Conservation (phyloP, 2,888 invertebrate genomes). For the Sisyra nigra region DNA sequence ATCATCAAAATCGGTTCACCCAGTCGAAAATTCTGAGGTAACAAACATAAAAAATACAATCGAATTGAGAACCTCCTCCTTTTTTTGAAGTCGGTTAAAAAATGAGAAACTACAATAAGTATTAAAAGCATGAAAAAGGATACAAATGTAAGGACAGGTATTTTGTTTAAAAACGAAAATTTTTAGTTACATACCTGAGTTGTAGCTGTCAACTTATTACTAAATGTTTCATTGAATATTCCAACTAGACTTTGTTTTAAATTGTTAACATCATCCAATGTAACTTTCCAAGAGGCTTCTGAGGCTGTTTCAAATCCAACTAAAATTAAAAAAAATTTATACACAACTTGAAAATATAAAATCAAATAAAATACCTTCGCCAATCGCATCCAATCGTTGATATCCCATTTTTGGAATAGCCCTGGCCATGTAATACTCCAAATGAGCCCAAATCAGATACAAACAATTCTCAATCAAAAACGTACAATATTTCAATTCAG, state of each 20-base stretch:
- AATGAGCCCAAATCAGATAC: constrained; percentile 61
- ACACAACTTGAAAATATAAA: no score
- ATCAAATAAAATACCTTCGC: background rate
- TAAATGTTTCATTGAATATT: constrained; percentile 64
- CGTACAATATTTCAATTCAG: constrained; percentile 41
- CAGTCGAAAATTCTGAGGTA: no score
- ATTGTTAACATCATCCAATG: constrained; percentile 43
- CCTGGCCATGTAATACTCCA: constrained; percentile 51
- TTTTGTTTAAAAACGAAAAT: no score
- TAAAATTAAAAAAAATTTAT: no score
- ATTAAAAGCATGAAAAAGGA: no score
- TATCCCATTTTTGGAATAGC: constrained; percentile 31
- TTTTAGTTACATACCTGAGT: constrained; percentile 37
- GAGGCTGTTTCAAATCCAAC: constrained; percentile 27
- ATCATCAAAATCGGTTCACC: no score
- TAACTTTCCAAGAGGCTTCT: constrained; percentile 38
- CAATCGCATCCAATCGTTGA: constrained; percentile 13
- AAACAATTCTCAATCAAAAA: constrained; percentile 55
- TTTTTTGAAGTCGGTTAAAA: no score
- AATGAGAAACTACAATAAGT: no score
- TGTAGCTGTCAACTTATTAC: constrained; percentile 52
- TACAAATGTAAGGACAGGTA: no score
- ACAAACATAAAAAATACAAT: no score
- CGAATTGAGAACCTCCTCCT: no score
- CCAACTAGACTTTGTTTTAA: constrained; percentile 55